A percentile compares a stretch with the other conserved stretches of the same genome.
Conservation (phyloP, 2,797 vertebrate species). For the Delichon dasypus region DNA sequence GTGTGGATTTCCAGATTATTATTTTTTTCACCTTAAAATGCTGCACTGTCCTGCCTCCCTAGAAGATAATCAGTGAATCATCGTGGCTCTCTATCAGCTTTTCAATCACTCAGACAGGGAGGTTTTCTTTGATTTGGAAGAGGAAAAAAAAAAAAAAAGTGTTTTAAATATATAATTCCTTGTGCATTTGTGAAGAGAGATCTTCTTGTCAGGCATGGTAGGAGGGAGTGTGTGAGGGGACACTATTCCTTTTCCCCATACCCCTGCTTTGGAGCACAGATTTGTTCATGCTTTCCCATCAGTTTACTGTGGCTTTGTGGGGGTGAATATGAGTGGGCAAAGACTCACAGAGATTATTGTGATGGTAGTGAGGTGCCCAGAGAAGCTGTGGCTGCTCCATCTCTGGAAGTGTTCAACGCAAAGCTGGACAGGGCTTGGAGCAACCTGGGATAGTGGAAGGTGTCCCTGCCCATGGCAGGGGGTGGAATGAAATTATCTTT, state of each 20-base stretch:
- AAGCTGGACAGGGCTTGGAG: accelerated
- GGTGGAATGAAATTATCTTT: background rate
- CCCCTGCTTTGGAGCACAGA: background rate
- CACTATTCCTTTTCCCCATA: background rate
- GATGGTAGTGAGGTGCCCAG: background rate
- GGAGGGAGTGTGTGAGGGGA: accelerated
- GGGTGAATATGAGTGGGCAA: accelerated
- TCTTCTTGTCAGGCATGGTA: background rate
- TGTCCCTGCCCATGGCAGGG: background rate
- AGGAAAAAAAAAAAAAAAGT: background rate
- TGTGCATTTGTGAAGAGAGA: background rate
- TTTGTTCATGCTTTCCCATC: background rate
- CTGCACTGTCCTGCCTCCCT: background rate
- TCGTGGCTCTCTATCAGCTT: background rate
- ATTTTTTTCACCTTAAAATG: background rate
- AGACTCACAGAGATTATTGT: background rate
- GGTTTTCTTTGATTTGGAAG: background rate
- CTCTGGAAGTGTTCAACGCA: accelerated
- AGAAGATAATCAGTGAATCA: background rate
- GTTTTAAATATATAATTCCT: background rate
- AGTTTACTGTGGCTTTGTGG: background rate
- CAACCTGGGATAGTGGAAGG: background rate
- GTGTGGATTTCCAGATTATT: background rate
- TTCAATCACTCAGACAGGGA: background rate
- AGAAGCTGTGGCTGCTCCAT: background rate